These are phyloP conservation scores for Acrocyrtus sp. DNA, from an alignment of 2,888 invertebrate species.

Conservation along the genomic window DNA sequence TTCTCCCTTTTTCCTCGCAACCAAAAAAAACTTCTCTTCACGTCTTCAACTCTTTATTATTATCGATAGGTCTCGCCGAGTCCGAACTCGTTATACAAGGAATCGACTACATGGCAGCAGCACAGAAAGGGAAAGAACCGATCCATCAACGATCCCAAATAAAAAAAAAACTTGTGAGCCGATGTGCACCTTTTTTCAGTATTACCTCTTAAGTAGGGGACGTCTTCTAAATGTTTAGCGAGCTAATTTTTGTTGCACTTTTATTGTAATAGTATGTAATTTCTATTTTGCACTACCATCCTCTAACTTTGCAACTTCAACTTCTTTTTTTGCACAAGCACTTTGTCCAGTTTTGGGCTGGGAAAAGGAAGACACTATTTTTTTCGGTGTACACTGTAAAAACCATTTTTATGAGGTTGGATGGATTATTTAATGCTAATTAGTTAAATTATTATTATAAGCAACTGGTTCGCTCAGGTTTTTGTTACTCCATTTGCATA, in stretches of 20 bases:
- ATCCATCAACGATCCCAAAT: too few species aligned
- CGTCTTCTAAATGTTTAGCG: conserved; percentile 28
- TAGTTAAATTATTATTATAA: too few species aligned
- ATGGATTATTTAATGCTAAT: too few species aligned
- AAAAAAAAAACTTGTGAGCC: not conserved
- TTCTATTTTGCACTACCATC: too few species aligned
- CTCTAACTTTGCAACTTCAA: too few species aligned
- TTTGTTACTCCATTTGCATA: too few species aligned
- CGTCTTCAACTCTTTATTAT: not conserved
- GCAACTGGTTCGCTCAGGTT: too few species aligned
- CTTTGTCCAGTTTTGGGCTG: too few species aligned
- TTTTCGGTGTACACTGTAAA: too few species aligned
- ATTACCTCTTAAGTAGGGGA: conserved; percentile 24
- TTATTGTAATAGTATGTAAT: not conserved
- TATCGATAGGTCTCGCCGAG: not conserved
- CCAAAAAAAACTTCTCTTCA: conserved; percentile 12
- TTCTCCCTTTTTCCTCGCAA: conserved; percentile 9
- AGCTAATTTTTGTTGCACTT: conserved; percentile 30
- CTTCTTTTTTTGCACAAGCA: too few species aligned
- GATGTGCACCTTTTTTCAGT: not conserved
- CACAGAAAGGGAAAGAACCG: not conserved
- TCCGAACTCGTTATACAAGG: conserved; percentile 28
- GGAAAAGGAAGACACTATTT: too few species aligned
- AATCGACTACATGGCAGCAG: not conserved
- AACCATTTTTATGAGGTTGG: too few species aligned